These are phyloP conservation scores for Pterophyllum scalare DNA, from an alignment of 2,113 vertebrate species.

Conservation along the genomic window DNA sequence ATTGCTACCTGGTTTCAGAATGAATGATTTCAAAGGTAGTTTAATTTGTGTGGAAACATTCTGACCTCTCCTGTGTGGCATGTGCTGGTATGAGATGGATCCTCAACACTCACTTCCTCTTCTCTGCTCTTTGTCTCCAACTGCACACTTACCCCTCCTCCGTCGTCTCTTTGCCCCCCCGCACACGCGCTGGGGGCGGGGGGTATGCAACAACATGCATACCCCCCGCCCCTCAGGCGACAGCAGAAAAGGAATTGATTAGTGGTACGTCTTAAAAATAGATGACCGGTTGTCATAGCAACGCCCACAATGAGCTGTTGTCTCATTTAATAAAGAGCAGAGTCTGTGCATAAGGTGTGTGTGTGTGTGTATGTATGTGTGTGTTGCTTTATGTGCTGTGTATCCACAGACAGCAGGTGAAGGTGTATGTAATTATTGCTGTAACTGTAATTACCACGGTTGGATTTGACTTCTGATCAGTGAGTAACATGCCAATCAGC, in stretches of 20 bases:
- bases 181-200: conserved; percentile 1
- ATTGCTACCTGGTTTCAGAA: conserved; percentile 21
- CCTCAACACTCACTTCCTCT: neutral
- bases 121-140: neutral
- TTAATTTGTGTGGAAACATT: neutral
- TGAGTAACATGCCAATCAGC: conserved; percentile 3
- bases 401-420: conserved; percentile 5
- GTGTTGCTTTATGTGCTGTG: conserved; percentile 2
- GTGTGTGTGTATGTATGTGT: neutral
- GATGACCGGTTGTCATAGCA: conserved; percentile 84
- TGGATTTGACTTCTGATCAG: neutral
- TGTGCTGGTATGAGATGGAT: neutral
- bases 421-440: conserved; percentile 22
- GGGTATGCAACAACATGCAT: neutral
- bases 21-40: conserved; percentile 69
- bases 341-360: conserved; percentile 67
- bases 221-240: conserved; percentile 74
- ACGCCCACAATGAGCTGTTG: conserved; percentile 85
- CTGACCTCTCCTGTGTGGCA: neutral
- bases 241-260: conserved; percentile 86
- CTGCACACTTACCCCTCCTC: neutral
- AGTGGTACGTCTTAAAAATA: conserved; percentile 86
- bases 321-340: conserved; percentile 83
- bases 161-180: neutral
- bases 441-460: neutral